phyloP scores from a whole-genome alignment of 2,888 invertebrate species.

The Athripsodes cinereus region DNA sequence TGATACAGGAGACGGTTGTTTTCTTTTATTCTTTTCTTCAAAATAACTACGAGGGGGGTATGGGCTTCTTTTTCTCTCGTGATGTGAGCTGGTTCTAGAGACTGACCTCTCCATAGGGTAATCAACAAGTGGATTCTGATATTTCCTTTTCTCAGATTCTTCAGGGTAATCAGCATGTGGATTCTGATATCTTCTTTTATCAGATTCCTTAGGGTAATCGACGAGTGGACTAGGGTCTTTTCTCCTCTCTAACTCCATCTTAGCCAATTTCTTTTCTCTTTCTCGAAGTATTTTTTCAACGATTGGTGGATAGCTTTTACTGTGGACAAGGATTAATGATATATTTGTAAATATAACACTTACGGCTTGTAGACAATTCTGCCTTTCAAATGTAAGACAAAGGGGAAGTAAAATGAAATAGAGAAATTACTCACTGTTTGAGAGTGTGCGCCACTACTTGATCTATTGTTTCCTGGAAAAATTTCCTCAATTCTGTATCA shows the following conservation, averaged over 20 bases:
- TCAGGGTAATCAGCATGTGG: neutral
- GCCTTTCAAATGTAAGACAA: no score
- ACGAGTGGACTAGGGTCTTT: neutral
- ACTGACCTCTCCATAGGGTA: neutral
- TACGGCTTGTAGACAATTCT: no score
- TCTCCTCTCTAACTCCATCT: neutral
- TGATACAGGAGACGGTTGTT: neutral
- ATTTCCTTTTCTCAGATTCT: neutral
- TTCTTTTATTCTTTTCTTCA: neutral
- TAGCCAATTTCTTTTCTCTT: neutral
- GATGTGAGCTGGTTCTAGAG: neutral
- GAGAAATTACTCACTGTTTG: neutral
- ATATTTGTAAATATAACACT: no score
- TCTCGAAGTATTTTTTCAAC: neutral
- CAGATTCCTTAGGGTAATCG: neutral
- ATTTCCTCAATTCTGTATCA: neutral
- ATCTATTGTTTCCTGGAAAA: neutral
- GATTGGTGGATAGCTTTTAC: neutral
- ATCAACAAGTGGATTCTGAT: neutral
- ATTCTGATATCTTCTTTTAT: neutral
- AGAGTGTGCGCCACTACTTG: neutral
- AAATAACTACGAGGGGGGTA: neutral
- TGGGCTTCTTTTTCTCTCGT: neutral
- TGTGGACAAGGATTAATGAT: neutral
- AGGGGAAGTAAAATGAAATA: no score